These are phyloP conservation scores for Ceratina australensis DNA, from an alignment of 1,140 invertebrate species.

Conservation along the genomic window DNA sequence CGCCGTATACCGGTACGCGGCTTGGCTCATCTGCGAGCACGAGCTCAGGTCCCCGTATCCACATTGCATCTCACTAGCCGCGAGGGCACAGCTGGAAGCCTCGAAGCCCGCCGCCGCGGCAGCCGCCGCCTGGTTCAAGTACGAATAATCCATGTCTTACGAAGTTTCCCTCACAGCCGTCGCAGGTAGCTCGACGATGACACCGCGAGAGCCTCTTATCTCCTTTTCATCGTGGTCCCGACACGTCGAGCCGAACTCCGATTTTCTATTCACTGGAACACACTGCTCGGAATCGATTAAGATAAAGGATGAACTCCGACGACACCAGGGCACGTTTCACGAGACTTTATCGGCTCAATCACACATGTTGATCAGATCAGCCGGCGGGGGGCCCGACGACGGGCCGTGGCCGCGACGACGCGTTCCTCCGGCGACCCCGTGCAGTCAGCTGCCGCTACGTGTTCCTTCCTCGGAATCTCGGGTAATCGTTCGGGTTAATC, in stretches of 20 bases:
- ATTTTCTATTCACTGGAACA: conserved; percentile 6
- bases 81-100: conserved; percentile 83
- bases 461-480: conserved; percentile 29
- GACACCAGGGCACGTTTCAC: no score
- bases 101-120: conserved; percentile 83
- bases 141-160: conserved; percentile 84
- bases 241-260: neutral
- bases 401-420: conserved; percentile 40
- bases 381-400: no score
- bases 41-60: conserved; percentile 91
- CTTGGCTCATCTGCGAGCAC: conserved; percentile 92
- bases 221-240: neutral
- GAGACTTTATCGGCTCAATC: no score
- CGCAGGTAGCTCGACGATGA: neutral
- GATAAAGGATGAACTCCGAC: neutral
- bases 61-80: conserved; percentile 85
- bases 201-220: neutral
- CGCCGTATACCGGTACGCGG: conserved; percentile 86
- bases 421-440: conserved; percentile 45
- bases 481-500: conserved; percentile 20
- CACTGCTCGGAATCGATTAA: neutral
- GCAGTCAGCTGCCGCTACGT: conserved; percentile 33
- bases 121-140: conserved; percentile 85
- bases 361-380: no score
- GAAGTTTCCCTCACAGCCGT: neutral